Base-by-base conservation (phyloP, 2,113 vertebrate species). In the Scalopus aquaticus region DNA sequence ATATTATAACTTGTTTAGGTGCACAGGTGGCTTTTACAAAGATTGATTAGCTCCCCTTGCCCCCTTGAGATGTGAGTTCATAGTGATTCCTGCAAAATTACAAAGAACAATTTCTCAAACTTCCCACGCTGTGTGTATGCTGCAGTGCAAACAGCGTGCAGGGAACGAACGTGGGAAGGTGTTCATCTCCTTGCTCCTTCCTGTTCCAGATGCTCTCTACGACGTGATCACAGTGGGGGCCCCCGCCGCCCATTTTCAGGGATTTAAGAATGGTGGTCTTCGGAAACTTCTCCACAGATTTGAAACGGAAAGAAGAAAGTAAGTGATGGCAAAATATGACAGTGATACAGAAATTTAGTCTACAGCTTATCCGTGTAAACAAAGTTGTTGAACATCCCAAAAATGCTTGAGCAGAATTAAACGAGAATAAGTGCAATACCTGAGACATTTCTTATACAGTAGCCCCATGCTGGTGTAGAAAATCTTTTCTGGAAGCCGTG, bases 181-280 rank as follows among this genome's bases (percentile, higher is more conserved):
- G 44, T 16, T 96, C 84, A 96, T 20, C 58, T 96, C 49, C 80
- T 97, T 96, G 73, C 96, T 87, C 95, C 0, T 98, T 95, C 70
- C 94, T 20, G 9, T 97, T 97, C 10, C 98, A 99, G 99, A 99
- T 98, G 98, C 99, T 35, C 97, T 99, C 93, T 99, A 99, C 35
- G 99, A 99, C 86, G 99, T 99, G 72, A 98, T 99, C 97, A 99
- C 99, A 0, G 99, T 99, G 22, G 99, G 99, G 95, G 99, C 99
- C 49, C 99, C 99, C 0, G 99, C 99, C 6, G 99, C 99, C 0
- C 99, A 99, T 98, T 99, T 98, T 98, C 99, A 99, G 98, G 99
- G 99, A 91, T 99, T 99, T 98, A 99, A 99, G 97, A 99, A 98
- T 22, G 99, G 99, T 32, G 99, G 99, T 94, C 99, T 99, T 96